Percentiles rank a stretch among this genome's conserved stretches.
Evolutionary conservation across 2,113 vertebrate genomes (phyloP).

Genomic region (Phrynosoma platyrhinos): DNA sequence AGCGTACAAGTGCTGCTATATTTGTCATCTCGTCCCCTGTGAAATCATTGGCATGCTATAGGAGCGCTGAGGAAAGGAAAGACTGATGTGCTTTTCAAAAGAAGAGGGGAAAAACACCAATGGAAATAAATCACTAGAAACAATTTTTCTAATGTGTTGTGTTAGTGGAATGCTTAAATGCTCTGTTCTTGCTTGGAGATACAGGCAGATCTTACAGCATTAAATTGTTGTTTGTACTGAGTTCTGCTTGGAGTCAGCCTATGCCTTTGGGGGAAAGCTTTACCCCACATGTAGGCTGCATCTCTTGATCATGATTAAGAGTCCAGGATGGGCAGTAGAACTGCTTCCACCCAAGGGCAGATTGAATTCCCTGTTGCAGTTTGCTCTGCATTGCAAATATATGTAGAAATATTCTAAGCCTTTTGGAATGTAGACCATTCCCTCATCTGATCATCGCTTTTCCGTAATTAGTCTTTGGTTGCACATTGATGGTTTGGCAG

Average conservation of each 20-base stretch:
- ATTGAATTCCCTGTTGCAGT: too few relatives aligned
- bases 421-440: too few relatives aligned
- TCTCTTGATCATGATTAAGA: not conserved
- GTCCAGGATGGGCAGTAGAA: not conserved
- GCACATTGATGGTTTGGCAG: too few relatives aligned
- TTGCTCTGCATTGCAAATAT: not conserved
- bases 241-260: not conserved
- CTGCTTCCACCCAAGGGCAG: too few relatives aligned
- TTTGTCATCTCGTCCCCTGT: not conserved
- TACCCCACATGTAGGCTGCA: not conserved
- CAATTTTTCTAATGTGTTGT: not conserved
- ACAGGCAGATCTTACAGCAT: not conserved
- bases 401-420: too few relatives aligned
- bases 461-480: too few relatives aligned
- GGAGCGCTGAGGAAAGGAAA: conserved; percentile 5
- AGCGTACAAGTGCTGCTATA: not conserved
- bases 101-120: not conserved
- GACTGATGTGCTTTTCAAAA: not conserved
- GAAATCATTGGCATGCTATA: not conserved
- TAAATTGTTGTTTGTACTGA: not conserved
- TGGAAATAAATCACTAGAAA: conserved; percentile 4
- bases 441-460: too few relatives aligned
- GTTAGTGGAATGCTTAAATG: conserved; percentile 23
- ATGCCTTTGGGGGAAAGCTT: not conserved
- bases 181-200: not conserved